These are phyloP conservation scores for Cynaeus angustus DNA, from an alignment of 2,888 invertebrate species.

Conservation along the genomic window DNA sequence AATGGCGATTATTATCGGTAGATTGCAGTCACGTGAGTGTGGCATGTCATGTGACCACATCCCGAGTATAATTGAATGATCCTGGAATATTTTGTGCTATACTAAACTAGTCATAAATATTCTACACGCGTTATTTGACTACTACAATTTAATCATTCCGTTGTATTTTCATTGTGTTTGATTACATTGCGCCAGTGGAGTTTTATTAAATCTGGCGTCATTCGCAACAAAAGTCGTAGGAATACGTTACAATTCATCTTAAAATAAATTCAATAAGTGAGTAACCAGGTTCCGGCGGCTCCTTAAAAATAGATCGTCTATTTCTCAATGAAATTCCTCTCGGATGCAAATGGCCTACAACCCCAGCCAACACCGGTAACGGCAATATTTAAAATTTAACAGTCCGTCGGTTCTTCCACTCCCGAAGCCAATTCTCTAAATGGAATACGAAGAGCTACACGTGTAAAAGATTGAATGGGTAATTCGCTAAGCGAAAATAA, in stretches of 20 bases:
- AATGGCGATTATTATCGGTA: slow-evolving; percentile 9
- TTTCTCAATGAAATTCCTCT: slow-evolving; percentile 51
- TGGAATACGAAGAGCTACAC: slow-evolving; percentile 56
- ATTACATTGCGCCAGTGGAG: slow-evolving; percentile 21
- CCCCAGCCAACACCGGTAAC: slow-evolving; percentile 22
- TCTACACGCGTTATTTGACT: background rate
- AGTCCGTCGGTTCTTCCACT: slow-evolving; percentile 41
- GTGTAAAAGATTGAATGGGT: slow-evolving; percentile 60
- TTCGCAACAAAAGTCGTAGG: background rate
- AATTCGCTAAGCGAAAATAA: slow-evolving; percentile 57
- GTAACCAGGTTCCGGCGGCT: slow-evolving; percentile 42
- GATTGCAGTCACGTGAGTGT: slow-evolving; percentile 17
- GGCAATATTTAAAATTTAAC: slow-evolving; percentile 54
- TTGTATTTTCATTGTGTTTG: slow-evolving; percentile 3
- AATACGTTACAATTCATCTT: background rate
- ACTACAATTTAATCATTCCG: slow-evolving; percentile 1
- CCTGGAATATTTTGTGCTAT: slow-evolving; percentile 1
- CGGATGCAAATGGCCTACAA: slow-evolving; percentile 59
- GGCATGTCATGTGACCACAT: background rate
- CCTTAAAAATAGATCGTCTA: slow-evolving; percentile 49
- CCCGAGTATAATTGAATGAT: slow-evolving; percentile 9
- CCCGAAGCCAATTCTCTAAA: slow-evolving; percentile 57
- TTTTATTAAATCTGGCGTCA: slow-evolving; percentile 4
- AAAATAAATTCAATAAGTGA: slow-evolving; percentile 45
- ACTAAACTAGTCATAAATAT: slow-evolving; percentile 14